Percentiles rank a stretch among this genome's conserved stretches.
These are phyloP conservation scores for Tragopan temminckii DNA, from an alignment of 2,797 vertebrate species.

Conservation along the genomic window DNA sequence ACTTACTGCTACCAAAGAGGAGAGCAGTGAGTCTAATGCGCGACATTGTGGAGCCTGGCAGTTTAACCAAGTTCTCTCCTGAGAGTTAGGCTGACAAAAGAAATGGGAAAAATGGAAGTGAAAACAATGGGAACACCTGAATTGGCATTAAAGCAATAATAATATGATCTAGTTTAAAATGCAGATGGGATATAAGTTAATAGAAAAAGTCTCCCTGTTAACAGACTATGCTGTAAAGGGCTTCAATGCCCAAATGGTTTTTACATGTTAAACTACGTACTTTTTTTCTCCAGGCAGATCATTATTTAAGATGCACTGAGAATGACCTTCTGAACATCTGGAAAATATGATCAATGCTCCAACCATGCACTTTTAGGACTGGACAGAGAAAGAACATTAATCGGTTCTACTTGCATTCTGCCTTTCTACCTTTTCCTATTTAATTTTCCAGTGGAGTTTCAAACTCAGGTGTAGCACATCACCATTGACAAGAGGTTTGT, in stretches of 20 bases:
- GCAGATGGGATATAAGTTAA: neutral
- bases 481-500: neutral
- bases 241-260: neutral
- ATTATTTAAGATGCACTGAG: neutral
- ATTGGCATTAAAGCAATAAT: neutral
- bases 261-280: fast-evolving
- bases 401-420: neutral
- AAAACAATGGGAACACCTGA: neutral
- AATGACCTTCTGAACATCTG: neutral
- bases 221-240: neutral
- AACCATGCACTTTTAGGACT: neutral
- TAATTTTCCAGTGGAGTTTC: neutral
- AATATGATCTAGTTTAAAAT: neutral
- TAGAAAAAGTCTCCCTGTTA: neutral
- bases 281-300: neutral
- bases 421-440: neutral
- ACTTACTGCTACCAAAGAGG: neutral
- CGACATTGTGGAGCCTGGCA: neutral
- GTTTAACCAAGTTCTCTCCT: neutral
- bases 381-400: neutral
- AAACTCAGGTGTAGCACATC: neutral
- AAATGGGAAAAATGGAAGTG: neutral
- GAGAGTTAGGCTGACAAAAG: neutral
- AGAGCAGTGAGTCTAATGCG: neutral
- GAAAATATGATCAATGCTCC: neutral